Percentiles rank a stretch among this genome's conserved stretches.
phyloP scores from a whole-genome alignment of 2,113 vertebrate genomes.

The Taxidea taxus region DNA sequence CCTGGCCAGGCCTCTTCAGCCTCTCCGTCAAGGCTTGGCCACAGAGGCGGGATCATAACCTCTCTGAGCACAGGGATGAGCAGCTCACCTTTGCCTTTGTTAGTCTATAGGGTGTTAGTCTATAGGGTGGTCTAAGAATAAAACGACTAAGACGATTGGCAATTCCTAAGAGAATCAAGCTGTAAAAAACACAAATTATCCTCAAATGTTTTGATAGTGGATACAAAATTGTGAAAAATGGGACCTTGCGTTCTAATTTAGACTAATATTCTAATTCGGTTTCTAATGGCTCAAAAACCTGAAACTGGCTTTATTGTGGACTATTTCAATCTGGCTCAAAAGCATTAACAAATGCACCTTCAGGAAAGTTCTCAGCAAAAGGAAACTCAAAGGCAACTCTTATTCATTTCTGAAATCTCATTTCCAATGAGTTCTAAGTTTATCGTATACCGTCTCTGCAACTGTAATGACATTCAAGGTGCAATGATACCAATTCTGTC shows the following conservation, averaged over 20 bases:
- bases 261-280: constrained; percentile 33
- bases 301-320: constrained; percentile 22
- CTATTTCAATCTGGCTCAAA: constrained; percentile 31
- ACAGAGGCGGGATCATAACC: neutral
- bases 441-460: neutral
- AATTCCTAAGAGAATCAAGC: constrained; percentile 24
- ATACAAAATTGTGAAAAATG: constrained; percentile 37
- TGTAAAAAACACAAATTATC: constrained; percentile 22
- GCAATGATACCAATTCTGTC: constrained; percentile 36
- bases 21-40: neutral
- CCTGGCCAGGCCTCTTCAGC: neutral
- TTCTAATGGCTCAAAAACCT: constrained; percentile 20
- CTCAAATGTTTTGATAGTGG: neutral
- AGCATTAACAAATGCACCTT: constrained; percentile 43
- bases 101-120: neutral
- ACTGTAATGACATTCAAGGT: neutral
- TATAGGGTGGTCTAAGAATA: neutral
- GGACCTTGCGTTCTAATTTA: constrained; percentile 37
- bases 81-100: neutral
- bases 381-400: constrained; percentile 50
- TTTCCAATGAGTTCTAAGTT: constrained; percentile 23
- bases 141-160: neutral
- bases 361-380: constrained; percentile 37
- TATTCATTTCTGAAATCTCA: constrained; percentile 34
- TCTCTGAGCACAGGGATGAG: constrained; percentile 17